phyloP scores from a whole-genome alignment of 2,888 invertebrate genomes.

The Clusia tigrina region DNA sequence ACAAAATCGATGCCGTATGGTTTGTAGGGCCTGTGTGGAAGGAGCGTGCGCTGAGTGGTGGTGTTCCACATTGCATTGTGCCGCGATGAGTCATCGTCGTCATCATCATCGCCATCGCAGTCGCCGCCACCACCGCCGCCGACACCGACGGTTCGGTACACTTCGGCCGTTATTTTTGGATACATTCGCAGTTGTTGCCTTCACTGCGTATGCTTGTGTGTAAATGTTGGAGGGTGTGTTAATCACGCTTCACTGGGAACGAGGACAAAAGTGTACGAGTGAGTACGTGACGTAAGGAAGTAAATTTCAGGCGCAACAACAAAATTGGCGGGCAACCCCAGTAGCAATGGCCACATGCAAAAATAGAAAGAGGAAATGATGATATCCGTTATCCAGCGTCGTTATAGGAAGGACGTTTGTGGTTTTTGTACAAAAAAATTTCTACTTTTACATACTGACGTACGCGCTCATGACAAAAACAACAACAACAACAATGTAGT shows the following conservation, averaged over 20 bases:
- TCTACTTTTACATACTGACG: slow-evolving; percentile 4
- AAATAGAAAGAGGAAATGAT: not conserved
- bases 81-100: slow-evolving; percentile 50
- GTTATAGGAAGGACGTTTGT: slow-evolving; percentile 51
- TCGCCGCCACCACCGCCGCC: slow-evolving; percentile 31
- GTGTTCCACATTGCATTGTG: slow-evolving; percentile 52
- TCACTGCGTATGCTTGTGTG: slow-evolving; percentile 13
- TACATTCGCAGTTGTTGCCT: slow-evolving; percentile 5
- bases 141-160: slow-evolving; percentile 40
- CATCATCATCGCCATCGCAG: slow-evolving; percentile 23
- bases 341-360: not conserved
- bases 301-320: slow-evolving; percentile 12
- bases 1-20: slow-evolving; percentile 54
- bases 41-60: slow-evolving; percentile 13
- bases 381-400: slow-evolving; percentile 38
- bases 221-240: slow-evolving; percentile 14
- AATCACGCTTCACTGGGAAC: slow-evolving; percentile 36
- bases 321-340: slow-evolving; percentile 27
- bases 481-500: slow-evolving; percentile 23
- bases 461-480: slow-evolving; percentile 26
- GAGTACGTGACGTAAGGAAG: slow-evolving; percentile 42
- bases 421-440: slow-evolving; percentile 35
- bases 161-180: slow-evolving; percentile 31
- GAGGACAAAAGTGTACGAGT: slow-evolving; percentile 39
- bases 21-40: slow-evolving; percentile 38